A percentile compares a stretch with the other conserved stretches of the same genome.
These are phyloP conservation scores for Anoplopoma fimbria DNA, from an alignment of 2,113 vertebrate genomes.

Conservation along the genomic window DNA sequence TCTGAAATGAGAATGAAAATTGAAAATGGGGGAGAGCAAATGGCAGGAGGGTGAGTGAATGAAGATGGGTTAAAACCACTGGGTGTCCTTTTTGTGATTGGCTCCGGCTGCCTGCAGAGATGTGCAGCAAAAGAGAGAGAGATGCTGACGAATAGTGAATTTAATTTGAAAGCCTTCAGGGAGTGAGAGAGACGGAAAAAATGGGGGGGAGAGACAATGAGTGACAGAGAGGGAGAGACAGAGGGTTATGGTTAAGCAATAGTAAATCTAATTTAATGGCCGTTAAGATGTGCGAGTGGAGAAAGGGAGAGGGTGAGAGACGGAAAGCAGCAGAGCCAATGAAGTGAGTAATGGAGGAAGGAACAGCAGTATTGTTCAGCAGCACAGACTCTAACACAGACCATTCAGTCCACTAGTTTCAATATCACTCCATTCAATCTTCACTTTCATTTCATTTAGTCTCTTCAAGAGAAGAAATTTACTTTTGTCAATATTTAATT, in stretches of 20 bases:
- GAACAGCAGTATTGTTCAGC: constrained; percentile 26
- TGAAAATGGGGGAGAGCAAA: constrained; percentile 44
- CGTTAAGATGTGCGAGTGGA: constrained; percentile 42
- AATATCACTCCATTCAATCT: constrained; percentile 17
- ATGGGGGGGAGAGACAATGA: constrained; percentile 10
- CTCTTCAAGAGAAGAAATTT: too few species aligned
- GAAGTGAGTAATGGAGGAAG: constrained; percentile 47
- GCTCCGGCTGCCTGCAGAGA: constrained; percentile 29
- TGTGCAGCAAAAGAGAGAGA: not conserved
- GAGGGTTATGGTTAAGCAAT: constrained; percentile 39
- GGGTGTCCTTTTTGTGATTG: constrained; percentile 19
- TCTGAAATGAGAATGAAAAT: constrained; percentile 45
- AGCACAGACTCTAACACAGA: constrained; percentile 15
- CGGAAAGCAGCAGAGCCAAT: constrained; percentile 34
- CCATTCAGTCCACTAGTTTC: constrained; percentile 19
- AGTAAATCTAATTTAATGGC: constrained; percentile 62
- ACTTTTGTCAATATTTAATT: not conserved
- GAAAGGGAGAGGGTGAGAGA: constrained; percentile 30
- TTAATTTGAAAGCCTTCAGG: constrained; percentile 50
- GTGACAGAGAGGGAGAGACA: constrained; percentile 30
- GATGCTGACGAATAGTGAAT: not conserved
- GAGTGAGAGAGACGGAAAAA: constrained; percentile 27
- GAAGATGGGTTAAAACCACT: constrained; percentile 16
- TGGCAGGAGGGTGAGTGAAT: constrained; percentile 25
- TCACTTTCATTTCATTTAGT: constrained; percentile 12